Base-by-base conservation (phyloP, 1,140 invertebrate genomes). In the Caenorhabditis tropicalis region DNA sequence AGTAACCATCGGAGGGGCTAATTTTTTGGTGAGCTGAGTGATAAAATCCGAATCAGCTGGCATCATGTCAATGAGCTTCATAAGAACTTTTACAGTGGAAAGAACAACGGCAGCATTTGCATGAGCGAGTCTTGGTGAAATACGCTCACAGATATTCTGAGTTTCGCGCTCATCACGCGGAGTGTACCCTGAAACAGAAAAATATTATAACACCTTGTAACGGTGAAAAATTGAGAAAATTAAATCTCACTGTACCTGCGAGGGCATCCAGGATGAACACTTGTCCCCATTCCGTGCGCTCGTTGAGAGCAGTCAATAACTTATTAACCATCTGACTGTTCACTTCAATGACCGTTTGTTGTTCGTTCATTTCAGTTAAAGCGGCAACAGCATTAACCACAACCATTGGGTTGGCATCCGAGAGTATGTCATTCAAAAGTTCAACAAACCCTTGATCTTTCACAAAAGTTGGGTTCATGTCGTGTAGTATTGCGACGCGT, bases 391-490 rank as follows among this genome's bases (percentile, higher is more conserved):
- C 98, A 93, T 99, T 99, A 19, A 98, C 98, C 21, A 99, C 97
- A 31, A 99, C 98, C 98, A 99, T 99, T n/a, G 98, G 98, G 93
- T 99, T 99, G 0, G 97, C 99, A 92, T 99, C 98, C 29, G 96
- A 98, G 10, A 99, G 92, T 46, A 99, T 92, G 92, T 99, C 98
- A 83, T 97, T 97, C 16, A 99, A 92, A 88, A 98, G 95, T 92
- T 99, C 98, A 49, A 99, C 93, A 92, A 99, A 99, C 21, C 84
- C 98, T 93, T 99, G 95, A 89, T 98, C 96, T 92, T 98, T 96
- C 6, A 99, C 98, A 91, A 99, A 94, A 88, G 95, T 95, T 15
- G 97, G 95, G 89, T 98, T 99, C 90, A 99, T 99, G 91, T 99
- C 98, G 92, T 99, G 98, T 81, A 99, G 93, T 92, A 99, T 99